Percentiles rank a stretch among this genome's conserved stretches.
phyloP scores from a whole-genome alignment of 2,888 invertebrate genomes.

The Endotricha flammealis region DNA sequence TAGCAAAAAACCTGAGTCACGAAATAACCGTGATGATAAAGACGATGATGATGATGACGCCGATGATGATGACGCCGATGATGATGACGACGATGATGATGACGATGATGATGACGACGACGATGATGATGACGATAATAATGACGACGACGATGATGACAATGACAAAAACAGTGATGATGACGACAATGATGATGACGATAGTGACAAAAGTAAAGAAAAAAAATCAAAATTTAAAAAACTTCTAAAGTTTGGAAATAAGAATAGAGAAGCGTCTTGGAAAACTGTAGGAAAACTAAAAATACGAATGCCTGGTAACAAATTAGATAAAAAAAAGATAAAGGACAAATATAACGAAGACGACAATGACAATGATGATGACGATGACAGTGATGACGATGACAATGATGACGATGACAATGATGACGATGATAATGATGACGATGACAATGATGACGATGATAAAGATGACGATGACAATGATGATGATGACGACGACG shows the following conservation, averaged over 20 bases:
- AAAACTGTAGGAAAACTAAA: constrained; percentile 36
- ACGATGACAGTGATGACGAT: constrained; percentile 46
- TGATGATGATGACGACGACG: constrained; percentile 52
- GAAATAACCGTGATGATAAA: constrained; percentile 26
- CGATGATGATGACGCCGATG: constrained; percentile 6
- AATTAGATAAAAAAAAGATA: constrained; percentile 23
- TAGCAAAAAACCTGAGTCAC: constrained; percentile 5
- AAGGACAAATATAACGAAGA: too few relatives aligned
- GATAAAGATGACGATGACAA: constrained; percentile 38
- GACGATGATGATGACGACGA: constrained; percentile 13
- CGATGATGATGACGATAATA: constrained; percentile 14
- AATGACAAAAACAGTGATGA: constrained; percentile 47
- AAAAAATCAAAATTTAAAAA: constrained; percentile 31
- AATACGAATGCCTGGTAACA: constrained; percentile 32
- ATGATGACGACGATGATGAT: constrained; percentile 10
- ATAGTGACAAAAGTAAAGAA: constrained; percentile 53
- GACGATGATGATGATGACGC: constrained; percentile 7
- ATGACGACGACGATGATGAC: constrained; percentile 55
- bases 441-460: constrained; percentile 46
- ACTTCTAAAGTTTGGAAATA: constrained; percentile 30
- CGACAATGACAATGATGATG: too few relatives aligned
- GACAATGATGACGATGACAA: constrained; percentile 38
- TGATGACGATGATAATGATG: constrained; percentile 55
- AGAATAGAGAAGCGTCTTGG: constrained; percentile 29
- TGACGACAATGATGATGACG: constrained; percentile 61